Percentiles rank a stretch among this genome's conserved stretches.
phyloP scores from a whole-genome alignment of 2,888 invertebrate species.

The Folsomia manolachei region DNA sequence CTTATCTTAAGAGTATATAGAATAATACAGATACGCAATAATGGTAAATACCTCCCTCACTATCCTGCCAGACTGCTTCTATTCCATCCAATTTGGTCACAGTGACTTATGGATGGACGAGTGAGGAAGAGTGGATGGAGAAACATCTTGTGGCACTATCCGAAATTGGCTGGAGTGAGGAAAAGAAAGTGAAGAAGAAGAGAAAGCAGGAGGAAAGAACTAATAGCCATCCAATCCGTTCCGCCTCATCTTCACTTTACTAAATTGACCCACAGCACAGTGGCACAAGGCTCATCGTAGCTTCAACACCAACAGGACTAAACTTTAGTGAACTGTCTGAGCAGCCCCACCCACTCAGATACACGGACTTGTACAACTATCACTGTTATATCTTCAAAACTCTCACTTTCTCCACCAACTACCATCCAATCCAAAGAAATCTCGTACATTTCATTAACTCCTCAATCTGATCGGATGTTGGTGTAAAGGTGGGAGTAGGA shows the following conservation, averaged over 20 bases:
- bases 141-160: slow-evolving; percentile 35
- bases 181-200: not conserved
- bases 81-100: slow-evolving; percentile 15
- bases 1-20: too few species aligned
- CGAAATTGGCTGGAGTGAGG: slow-evolving; percentile 37
- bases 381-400: too few species aligned
- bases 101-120: slow-evolving; percentile 30
- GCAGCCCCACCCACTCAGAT: too few species aligned
- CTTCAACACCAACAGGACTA: too few species aligned
- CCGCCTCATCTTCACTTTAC: slow-evolving; percentile 25
- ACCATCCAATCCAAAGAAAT: slow-evolving; percentile 1
- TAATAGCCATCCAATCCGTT: slow-evolving; percentile 8
- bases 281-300: too few species aligned
- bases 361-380: too few species aligned
- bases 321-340: too few species aligned
- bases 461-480: not conserved
- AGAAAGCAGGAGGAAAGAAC: not conserved
- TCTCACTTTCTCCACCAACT: not conserved
- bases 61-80: not conserved
- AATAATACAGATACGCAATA: too few species aligned
- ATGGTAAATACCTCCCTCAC: not conserved
- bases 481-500: not conserved
- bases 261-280: slow-evolving; percentile 28
- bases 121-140: not conserved
- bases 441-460: slow-evolving; percentile 22